Percentiles rank a stretch among this genome's conserved stretches.
Evolutionary conservation across 2,888 invertebrate species (phyloP).

Genomic region (Campoplex nolae): DNA sequence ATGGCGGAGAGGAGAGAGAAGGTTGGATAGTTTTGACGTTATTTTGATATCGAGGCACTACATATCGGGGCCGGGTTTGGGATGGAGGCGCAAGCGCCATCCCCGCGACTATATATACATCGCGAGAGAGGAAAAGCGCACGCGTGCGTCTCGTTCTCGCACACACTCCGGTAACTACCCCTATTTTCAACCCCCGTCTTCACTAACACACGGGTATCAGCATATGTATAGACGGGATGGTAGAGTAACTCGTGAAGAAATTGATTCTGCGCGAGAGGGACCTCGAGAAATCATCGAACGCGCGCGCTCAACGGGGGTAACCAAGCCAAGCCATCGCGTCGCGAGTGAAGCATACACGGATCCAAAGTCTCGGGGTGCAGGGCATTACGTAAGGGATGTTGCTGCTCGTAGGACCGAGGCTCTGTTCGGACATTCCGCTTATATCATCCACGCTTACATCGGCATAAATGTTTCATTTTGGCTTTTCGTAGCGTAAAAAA

Average conservation of each 20-base stretch:
- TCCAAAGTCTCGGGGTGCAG: constrained; percentile 58
- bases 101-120: background rate
- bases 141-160: constrained; percentile 57
- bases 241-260: constrained; percentile 73
- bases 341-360: constrained; percentile 59
- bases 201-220: background rate
- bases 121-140: constrained; percentile 38
- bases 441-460: background rate
- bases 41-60: constrained; percentile 71
- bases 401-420: constrained; percentile 63
- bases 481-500: background rate
- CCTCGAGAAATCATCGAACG: constrained; percentile 71
- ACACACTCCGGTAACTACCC: constrained; percentile 29
- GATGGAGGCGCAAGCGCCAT: constrained; percentile 62
- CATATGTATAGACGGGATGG: constrained; percentile 1
- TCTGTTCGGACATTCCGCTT: constrained; percentile 12
- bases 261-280: constrained; percentile 80
- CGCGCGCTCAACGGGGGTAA: constrained; percentile 66
- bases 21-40: constrained; percentile 70
- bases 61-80: constrained; percentile 57
- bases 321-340: constrained; percentile 44
- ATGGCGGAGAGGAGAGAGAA: background rate
- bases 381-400: constrained; percentile 73
- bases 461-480: background rate
- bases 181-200: constrained; percentile 32